Evolutionary conservation across 2,888 invertebrate genomes (phyloP), one percentile per base, ranked within the genome.

Genomic region (Carabus problematicus): DNA sequence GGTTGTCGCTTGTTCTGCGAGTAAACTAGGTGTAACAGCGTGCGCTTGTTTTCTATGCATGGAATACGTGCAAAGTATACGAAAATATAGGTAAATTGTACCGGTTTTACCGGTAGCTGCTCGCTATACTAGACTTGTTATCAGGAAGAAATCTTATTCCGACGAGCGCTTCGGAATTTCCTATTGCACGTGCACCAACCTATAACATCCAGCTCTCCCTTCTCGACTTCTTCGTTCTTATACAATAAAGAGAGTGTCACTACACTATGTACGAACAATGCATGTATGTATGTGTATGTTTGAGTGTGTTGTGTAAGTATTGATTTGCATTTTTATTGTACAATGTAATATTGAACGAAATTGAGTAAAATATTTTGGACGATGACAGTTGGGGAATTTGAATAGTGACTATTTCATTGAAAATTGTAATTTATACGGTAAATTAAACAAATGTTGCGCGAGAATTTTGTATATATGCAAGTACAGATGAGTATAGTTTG

Each of bases 31-130:
- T 29, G 29, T 29, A 29, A 29, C 6, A 55, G 55, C 58, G 39
- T 58, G n/a, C 19, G 41, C 56, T 64, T 59, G 59, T 66, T 66
- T 66, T 39, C 59, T 66, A 66, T 66, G 66, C 66, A 66, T 66
- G 41, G 66, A 66, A 66, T 59, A 66, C 66, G 66, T 66, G 66
- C 58, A 59, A 56, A 64, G 56, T 64, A 64, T 56, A 45, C 58
- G 47, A 64, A 66, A 66, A 66, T 66, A 66, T 66, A 58, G 58
- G 49, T 49, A 66, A 66, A 59, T 64, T 43, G 56, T 64, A 18
- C 56, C 43, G 55, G 39, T 45, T 29, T 39, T n/a, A 14, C 29
- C 19, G 56, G 16, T 62, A 62, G 47, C 62, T 45, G 3, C 39
- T 41, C 62, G 52, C 42, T 7, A n/a, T n/a, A 40, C 58, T 29